Conservation (phyloP, 2,797 vertebrate species). For the Sebastiscus tertius region DNA sequence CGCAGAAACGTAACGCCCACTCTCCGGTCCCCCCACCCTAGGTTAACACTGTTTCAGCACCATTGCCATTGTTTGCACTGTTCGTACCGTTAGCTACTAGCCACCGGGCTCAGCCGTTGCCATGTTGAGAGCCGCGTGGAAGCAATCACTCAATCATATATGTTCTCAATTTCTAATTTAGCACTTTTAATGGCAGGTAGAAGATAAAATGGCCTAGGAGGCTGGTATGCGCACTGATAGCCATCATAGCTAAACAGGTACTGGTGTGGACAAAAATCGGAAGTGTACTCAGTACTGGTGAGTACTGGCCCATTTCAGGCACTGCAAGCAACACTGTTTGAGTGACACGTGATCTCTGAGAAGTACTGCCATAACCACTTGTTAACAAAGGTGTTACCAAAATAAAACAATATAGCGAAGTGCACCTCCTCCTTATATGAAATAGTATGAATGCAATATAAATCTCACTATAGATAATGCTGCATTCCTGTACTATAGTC, state of each 20-base stretch:
- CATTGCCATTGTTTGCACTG: too few relatives aligned
- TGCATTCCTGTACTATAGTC: neutral
- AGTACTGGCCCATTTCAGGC: too few relatives aligned
- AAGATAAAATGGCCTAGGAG: neutral
- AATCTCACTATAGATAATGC: neutral
- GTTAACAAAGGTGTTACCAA: neutral
- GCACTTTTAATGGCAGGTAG: neutral
- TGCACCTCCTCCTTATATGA: neutral
- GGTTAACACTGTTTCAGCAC: neutral
- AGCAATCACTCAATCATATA: too few relatives aligned
- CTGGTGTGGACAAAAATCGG: neutral
- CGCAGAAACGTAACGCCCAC: too few relatives aligned
- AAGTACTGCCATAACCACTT: neutral
- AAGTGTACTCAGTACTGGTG: too few relatives aligned
- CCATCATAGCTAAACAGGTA: neutral
- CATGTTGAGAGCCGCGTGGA: too few relatives aligned
- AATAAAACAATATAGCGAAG: neutral
- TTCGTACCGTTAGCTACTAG: too few relatives aligned
- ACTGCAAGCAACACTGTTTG: neutral
- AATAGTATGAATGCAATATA: neutral
- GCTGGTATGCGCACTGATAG: neutral
- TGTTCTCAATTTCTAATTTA: too few relatives aligned
- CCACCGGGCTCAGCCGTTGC: too few relatives aligned
- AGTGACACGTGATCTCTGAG: neutral
- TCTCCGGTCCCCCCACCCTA: neutral